These are phyloP conservation scores for Drosophila nigromelanica DNA, from an alignment of 1,140 invertebrate species.

Conservation along the genomic window DNA sequence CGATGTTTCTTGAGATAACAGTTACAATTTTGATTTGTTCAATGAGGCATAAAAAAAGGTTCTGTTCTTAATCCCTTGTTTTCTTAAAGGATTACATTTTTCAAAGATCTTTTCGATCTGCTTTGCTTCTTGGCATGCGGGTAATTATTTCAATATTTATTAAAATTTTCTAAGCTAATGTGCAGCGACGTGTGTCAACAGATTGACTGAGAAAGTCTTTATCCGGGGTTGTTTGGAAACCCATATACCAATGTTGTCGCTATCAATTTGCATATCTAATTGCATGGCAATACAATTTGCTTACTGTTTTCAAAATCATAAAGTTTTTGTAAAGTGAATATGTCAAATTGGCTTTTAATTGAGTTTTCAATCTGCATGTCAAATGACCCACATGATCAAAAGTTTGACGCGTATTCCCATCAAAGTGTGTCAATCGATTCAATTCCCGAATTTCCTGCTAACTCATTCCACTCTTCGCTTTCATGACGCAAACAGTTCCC, in stretches of 20 bases:
- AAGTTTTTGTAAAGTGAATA: conserved; percentile 44
- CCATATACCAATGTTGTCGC: conserved; percentile 50
- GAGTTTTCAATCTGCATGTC: conserved; percentile 76
- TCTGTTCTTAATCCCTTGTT: conserved; percentile 42
- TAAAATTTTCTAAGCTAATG: neutral
- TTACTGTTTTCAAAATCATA: conserved; percentile 31
- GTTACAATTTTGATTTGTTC: conserved; percentile 42
- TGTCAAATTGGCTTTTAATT: conserved; percentile 75
- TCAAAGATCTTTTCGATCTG: conserved; percentile 10
- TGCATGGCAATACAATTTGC: conserved; percentile 50
- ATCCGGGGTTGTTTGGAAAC: conserved; percentile 30
- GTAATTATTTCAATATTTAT: conserved; percentile 62
- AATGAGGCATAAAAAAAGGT: conserved; percentile 51
- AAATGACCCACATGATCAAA: conserved; percentile 69
- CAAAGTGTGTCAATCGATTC: conserved; percentile 54
- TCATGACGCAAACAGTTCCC: conserved; percentile 1
- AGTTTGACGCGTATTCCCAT: conserved; percentile 29
- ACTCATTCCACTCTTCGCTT: conserved; percentile 27
- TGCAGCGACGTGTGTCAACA: conserved; percentile 44
- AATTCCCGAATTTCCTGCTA: conserved; percentile 33
- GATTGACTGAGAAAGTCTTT: conserved; percentile 18
- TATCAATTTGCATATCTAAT: conserved; percentile 75
- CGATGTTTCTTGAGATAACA: conserved; percentile 39
- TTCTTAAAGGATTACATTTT: conserved; percentile 70
- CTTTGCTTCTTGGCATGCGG: conserved; percentile 54